A percentile compares a stretch with the other conserved stretches of the same genome.
Evolutionary conservation across 2,113 vertebrate genomes (phyloP).

Genomic region (Tupaia chinensis): DNA sequence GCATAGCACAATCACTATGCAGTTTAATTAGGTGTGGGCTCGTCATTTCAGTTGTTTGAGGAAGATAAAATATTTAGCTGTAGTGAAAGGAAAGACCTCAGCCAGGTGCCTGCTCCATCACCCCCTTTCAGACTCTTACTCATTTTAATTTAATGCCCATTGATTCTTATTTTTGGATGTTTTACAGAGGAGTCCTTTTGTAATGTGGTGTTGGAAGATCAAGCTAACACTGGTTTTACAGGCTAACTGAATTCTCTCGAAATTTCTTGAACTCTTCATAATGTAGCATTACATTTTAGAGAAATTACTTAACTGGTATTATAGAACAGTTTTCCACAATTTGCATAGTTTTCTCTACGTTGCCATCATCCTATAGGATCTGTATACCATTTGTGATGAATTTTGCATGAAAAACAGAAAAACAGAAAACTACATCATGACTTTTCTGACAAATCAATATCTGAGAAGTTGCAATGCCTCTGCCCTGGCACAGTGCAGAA

Average conservation of each 20-base stretch:
- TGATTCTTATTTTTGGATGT: constrained; percentile 67
- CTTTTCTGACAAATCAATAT: neutral
- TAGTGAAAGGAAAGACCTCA: constrained; percentile 79
- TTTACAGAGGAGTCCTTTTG: constrained; percentile 49
- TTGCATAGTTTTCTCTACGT: constrained; percentile 9
- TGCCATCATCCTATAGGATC: neutral
- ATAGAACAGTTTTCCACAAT: neutral
- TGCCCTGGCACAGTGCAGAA: neutral
- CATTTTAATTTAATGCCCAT: constrained; percentile 72
- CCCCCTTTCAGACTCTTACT: constrained; percentile 54
- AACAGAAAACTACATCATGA: no score
- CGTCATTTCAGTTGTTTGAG: constrained; percentile 77
- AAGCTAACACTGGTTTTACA: no score
- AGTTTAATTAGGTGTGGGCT: constrained; percentile 84
- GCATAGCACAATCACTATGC: constrained; percentile 74
- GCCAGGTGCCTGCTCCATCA: constrained; percentile 59
- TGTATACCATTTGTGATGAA: neutral
- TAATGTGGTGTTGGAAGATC: no score
- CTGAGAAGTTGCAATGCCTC: constrained; percentile 29
- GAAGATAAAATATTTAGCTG: constrained; percentile 84
- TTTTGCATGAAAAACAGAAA: no score
- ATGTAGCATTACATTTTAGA: neutral
- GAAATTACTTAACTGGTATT: constrained; percentile 24
- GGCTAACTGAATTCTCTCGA: constrained; percentile 8
- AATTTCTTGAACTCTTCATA: constrained; percentile 58